phyloP scores from a whole-genome alignment of 2,113 vertebrate species.

The Mionectes macconnelli region DNA sequence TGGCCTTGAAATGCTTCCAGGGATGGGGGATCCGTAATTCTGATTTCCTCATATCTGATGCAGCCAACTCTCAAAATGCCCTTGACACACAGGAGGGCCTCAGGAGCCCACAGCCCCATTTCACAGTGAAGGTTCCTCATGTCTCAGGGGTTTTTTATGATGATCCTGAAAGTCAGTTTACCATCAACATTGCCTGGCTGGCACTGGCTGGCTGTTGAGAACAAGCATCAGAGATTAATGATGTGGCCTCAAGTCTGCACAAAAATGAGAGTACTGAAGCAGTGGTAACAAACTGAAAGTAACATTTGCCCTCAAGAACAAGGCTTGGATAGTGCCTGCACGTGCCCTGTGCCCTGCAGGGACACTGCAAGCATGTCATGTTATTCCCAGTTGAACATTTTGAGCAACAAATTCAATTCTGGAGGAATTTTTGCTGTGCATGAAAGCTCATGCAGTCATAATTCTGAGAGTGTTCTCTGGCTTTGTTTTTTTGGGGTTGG shows the following conservation, averaged over 20 bases:
- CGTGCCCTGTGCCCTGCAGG: not conserved
- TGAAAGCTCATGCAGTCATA: not conserved
- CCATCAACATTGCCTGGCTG: accelerated
- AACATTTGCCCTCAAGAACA: not conserved
- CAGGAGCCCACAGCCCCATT: accelerated
- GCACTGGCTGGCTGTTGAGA: not conserved
- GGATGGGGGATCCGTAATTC: not conserved
- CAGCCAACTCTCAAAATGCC: not conserved
- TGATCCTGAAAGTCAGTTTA: not conserved
- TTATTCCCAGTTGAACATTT: not conserved
- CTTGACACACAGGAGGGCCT: not conserved
- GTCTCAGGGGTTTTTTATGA: not conserved
- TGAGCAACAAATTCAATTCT: not conserved
- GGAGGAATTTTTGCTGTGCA: not conserved
- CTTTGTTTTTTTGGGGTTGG: not conserved
- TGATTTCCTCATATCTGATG: not conserved
- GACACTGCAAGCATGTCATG: not conserved
- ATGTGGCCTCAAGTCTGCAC: not conserved
- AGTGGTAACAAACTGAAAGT: not conserved
- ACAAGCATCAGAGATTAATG: not conserved
- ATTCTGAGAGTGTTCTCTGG: not conserved
- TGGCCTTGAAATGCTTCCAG: not conserved
- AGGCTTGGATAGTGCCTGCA: not conserved
- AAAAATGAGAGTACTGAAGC: not conserved
- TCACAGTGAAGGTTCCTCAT: not conserved